These are phyloP conservation scores for Vicugna pacos DNA, from an alignment of 2,113 vertebrate species.

Conservation along the genomic window DNA sequence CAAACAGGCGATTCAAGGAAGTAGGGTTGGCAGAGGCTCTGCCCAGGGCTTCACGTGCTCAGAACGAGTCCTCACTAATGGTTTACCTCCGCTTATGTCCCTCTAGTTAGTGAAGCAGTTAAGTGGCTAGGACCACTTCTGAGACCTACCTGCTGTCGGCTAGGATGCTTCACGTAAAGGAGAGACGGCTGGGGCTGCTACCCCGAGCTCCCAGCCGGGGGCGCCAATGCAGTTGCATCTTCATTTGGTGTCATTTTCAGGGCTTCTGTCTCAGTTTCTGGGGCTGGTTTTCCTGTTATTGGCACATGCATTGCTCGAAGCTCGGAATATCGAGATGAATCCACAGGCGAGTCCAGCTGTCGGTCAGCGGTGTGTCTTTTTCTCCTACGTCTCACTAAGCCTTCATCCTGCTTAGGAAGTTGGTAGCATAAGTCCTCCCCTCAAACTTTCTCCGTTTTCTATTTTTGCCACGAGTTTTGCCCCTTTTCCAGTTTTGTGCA, in stretches of 20 bases:
- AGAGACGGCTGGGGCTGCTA: background rate
- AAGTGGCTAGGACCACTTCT: background rate
- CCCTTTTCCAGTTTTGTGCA: background rate
- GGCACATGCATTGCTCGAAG: background rate
- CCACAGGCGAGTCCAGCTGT: background rate
- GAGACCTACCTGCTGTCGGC: background rate
- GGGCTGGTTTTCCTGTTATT: background rate
- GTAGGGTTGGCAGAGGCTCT: rapidly evolving
- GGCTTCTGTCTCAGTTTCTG: background rate
- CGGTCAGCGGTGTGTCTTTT: background rate
- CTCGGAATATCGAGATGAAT: background rate
- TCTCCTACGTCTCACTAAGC: background rate
- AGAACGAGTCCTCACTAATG: background rate
- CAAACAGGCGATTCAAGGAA: rapidly evolving
- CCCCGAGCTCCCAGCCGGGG: rapidly evolving
- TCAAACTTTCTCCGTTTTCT: background rate
- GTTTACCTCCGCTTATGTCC: background rate
- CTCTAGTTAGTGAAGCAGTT: background rate
- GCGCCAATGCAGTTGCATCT: background rate
- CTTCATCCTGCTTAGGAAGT: background rate
- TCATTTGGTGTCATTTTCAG: rapidly evolving
- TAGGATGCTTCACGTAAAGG: background rate
- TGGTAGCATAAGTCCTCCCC: background rate
- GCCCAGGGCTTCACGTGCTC: background rate
- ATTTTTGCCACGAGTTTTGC: background rate